A percentile compares a stretch with the other conserved stretches of the same genome.
Conservation (phyloP, 2,888 invertebrate genomes). For the Aphelenchoides bicaudatus region DNA sequence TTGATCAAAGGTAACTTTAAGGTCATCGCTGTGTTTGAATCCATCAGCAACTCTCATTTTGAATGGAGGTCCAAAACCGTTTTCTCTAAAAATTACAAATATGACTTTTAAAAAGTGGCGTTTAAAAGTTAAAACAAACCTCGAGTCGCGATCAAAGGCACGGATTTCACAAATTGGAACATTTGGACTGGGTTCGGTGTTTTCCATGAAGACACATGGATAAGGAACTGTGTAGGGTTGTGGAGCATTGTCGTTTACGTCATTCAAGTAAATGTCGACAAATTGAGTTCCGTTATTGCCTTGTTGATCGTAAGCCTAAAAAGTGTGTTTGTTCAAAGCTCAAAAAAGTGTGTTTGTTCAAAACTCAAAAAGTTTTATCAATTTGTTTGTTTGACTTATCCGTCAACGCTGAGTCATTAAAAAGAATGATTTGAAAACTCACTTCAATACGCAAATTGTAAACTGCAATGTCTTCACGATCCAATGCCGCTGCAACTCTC, state of each 20-base stretch:
- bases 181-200: constrained; percentile 77
- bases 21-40: constrained; percentile 69
- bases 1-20: constrained; percentile 93
- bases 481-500: constrained; percentile 83
- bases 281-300: constrained; percentile 78
- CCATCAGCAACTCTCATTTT: constrained; percentile 63
- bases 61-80: constrained; percentile 94
- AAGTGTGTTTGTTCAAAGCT: constrained; percentile 12
- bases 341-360: not conserved
- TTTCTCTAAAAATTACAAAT: constrained; percentile 69
- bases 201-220: constrained; percentile 88
- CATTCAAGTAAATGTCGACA: constrained; percentile 73
- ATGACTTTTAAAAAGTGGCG: no score
- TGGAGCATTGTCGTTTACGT: constrained; percentile 88
- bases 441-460: constrained; percentile 94
- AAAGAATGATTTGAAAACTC: no score
- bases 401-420: no score
- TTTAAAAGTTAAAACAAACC: constrained; percentile 66
- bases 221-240: constrained; percentile 80
- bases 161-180: constrained; percentile 50
- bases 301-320: constrained; percentile 62
- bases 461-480: constrained; percentile 87
- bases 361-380: constrained; percentile 8
- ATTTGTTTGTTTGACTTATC: no score
- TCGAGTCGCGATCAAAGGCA: constrained; percentile 55